These are phyloP conservation scores for Poecilia picta DNA, from an alignment of 2,797 vertebrate species.

Conservation along the genomic window DNA sequence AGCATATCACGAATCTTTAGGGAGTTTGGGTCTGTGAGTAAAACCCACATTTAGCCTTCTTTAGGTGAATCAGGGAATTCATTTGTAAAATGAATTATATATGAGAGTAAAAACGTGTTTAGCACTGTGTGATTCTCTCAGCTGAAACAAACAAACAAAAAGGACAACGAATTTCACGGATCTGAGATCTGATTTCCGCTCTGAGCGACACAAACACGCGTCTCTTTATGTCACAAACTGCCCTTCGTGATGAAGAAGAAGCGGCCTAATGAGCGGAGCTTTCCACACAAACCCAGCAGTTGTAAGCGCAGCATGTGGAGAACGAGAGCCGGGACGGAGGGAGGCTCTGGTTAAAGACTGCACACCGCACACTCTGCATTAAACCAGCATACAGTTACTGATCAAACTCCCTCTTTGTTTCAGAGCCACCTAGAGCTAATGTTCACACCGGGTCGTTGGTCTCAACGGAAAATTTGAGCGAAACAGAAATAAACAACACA, in stretches of 20 bases:
- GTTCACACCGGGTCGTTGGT: constrained; percentile 68
- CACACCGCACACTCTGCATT: constrained; percentile 34
- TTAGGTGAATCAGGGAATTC: not conserved
- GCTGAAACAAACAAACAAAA: not conserved
- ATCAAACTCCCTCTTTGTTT: constrained; percentile 63
- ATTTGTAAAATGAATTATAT: not conserved
- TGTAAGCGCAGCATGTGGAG: constrained; percentile 16
- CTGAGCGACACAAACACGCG: constrained; percentile 3
- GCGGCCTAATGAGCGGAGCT: constrained; percentile 22
- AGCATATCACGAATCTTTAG: not conserved
- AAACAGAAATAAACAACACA: constrained; percentile 51
- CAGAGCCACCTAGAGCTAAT: constrained; percentile 64
- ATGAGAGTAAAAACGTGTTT: not conserved
- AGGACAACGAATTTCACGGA: not conserved
- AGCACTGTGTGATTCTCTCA: not conserved
- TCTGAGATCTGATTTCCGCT: constrained; percentile 2
- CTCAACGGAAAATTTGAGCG: constrained; percentile 65
- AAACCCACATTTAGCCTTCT: no score
- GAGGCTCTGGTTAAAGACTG: constrained; percentile 42
- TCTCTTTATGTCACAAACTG: constrained; percentile 22
- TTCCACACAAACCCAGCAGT: constrained; percentile 37
- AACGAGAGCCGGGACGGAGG: constrained; percentile 9
- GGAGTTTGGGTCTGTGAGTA: not conserved
- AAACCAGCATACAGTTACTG: constrained; percentile 70
- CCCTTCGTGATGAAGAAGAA: constrained; percentile 7